These are phyloP conservation scores for Hipposideros larvatus DNA, from an alignment of 2,797 vertebrate genomes.

Conservation along the genomic window DNA sequence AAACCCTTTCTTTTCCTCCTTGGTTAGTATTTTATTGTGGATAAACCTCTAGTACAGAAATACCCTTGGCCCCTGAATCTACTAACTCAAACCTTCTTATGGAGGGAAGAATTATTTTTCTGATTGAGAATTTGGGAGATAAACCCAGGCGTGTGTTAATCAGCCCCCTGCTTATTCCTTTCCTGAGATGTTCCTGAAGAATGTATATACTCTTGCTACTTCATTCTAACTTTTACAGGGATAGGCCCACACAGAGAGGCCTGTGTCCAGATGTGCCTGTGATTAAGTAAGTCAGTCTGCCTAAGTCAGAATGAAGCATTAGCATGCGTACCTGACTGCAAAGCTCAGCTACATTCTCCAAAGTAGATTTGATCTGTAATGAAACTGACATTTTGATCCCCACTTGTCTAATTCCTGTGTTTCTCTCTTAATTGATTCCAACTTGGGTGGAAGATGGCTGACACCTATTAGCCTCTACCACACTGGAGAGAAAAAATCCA, in stretches of 20 bases:
- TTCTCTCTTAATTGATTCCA: constrained; percentile 63
- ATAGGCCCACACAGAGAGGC: neutral
- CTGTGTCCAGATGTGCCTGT: neutral
- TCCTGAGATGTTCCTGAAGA: neutral
- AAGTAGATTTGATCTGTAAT: constrained; percentile 25
- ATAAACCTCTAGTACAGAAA: neutral
- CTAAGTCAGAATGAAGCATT: constrained; percentile 16
- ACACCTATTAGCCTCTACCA: neutral
- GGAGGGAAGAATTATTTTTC: neutral
- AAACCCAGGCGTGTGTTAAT: neutral
- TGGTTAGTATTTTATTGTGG: neutral
- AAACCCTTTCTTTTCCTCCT: neutral
- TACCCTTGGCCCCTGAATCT: neutral
- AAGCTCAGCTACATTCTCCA: neutral
- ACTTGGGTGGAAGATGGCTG: neutral
- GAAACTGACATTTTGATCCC: neutral
- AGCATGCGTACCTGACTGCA: neutral
- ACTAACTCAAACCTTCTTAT: neutral
- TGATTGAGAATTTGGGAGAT: constrained; percentile 13
- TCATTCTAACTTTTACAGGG: neutral
- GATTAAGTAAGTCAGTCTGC: neutral
- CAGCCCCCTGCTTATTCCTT: neutral
- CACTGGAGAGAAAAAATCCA: neutral
- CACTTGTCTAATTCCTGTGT: neutral
- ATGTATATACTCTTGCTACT: no score